Evolutionary conservation across 2,888 invertebrate genomes (phyloP).

Genomic region (Arrhopalites spinosus): DNA sequence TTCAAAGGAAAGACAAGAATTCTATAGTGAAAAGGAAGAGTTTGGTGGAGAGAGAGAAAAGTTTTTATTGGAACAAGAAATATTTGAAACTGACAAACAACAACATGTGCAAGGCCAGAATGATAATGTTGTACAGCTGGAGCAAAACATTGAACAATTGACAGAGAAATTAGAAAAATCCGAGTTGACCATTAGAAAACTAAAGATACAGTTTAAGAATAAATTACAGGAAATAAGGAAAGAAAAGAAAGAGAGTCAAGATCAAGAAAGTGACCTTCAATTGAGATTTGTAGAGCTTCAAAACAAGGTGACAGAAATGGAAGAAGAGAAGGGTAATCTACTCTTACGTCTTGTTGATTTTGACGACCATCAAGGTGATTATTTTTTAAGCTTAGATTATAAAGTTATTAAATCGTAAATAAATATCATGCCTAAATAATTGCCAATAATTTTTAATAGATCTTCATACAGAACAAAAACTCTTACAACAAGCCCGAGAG

Average conservation of each 20-base stretch:
- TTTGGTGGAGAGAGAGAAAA: constrained; percentile 57
- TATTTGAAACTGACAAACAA: constrained; percentile 48
- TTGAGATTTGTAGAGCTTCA: constrained; percentile 42
- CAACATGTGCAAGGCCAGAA: constrained; percentile 2
- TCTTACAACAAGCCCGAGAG: neutral
- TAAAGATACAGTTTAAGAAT: constrained; percentile 66
- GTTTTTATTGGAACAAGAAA: constrained; percentile 59
- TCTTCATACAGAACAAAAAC: neutral
- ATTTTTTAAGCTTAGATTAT: neutral
- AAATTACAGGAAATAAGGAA: constrained; percentile 41
- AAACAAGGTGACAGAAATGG: constrained; percentile 72
- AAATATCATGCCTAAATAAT: neutral
- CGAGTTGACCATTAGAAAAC: constrained; percentile 77
- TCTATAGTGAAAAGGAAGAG: constrained; percentile 60
- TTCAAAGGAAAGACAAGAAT: constrained; percentile 57
- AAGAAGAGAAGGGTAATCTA: constrained; percentile 89
- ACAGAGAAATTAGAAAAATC: constrained; percentile 74
- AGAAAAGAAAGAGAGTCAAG: constrained; percentile 13
- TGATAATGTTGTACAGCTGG: constrained; percentile 62
- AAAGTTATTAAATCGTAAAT: neutral
- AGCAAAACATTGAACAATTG: constrained; percentile 58
- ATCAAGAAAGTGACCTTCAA: constrained; percentile 30
- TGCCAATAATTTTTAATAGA: neutral
- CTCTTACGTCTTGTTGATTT: constrained; percentile 82
- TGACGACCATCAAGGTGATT: constrained; percentile 71